phyloP scores from a whole-genome alignment of 2,888 invertebrate genomes.

The Rhagonycha fulva region DNA sequence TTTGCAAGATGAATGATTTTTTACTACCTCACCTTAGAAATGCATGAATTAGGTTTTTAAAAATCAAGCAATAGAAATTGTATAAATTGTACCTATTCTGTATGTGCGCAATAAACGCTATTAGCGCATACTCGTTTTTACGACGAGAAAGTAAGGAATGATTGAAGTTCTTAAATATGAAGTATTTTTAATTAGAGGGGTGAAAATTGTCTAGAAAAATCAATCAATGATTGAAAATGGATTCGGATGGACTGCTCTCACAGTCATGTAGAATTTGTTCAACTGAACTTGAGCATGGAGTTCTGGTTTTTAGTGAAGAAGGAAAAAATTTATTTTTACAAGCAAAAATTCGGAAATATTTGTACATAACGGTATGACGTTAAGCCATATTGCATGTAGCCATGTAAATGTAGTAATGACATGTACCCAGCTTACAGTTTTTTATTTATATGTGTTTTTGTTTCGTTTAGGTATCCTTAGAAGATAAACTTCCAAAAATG shows the following conservation, averaged over 20 bases:
- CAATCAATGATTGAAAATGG: constrained; percentile 46
- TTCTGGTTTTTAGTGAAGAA: constrained; percentile 69
- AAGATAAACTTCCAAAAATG: constrained; percentile 71
- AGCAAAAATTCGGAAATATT: constrained; percentile 70
- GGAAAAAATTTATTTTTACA: constrained; percentile 67
- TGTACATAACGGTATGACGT: constrained; percentile 65
- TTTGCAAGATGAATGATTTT: constrained; percentile 19
- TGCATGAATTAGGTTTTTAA: constrained; percentile 48
- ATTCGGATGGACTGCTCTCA: constrained; percentile 38
- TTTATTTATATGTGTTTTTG: constrained; percentile 16
- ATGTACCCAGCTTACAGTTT: neutral
- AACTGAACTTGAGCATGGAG: constrained; percentile 62
- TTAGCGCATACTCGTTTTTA: constrained; percentile 47
- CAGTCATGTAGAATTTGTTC: constrained; percentile 68
- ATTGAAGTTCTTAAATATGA: constrained; percentile 40
- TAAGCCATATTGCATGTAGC: constrained; percentile 30
- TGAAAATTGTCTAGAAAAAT: constrained; percentile 30
- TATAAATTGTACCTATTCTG: constrained; percentile 51
- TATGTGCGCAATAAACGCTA: constrained; percentile 51
- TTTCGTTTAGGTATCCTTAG: constrained; percentile 62
- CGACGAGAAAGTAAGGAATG: constrained; percentile 40
- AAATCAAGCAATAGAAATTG: constrained; percentile 50
- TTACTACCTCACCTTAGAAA: constrained; percentile 34
- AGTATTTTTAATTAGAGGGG: constrained; percentile 37
- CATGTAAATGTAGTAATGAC: constrained; percentile 10